These are phyloP conservation scores for Naja naja DNA, from an alignment of 2,113 vertebrate species.

Conservation along the genomic window DNA sequence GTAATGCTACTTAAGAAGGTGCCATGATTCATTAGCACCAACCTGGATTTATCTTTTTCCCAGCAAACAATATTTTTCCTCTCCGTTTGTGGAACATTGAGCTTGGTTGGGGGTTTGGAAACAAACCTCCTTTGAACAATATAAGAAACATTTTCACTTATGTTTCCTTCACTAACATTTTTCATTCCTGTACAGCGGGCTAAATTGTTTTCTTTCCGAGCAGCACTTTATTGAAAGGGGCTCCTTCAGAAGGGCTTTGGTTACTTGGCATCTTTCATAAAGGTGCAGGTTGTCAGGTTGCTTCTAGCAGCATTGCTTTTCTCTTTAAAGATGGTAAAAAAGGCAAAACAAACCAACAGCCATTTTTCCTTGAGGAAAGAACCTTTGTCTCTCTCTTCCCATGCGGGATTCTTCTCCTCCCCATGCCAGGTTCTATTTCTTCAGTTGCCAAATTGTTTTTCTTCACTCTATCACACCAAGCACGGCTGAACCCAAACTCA, in stretches of 20 bases:
- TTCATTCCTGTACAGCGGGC: slow-evolving; percentile 49
- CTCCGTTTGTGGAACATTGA: not conserved
- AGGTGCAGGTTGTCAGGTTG: slow-evolving; percentile 55
- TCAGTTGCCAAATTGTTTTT: slow-evolving; percentile 61
- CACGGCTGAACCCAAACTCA: slow-evolving; percentile 57
- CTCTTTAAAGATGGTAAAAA: slow-evolving; percentile 48
- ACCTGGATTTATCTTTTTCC: slow-evolving; percentile 14
- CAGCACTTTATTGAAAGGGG: slow-evolving; percentile 38
- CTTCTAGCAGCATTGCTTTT: slow-evolving; percentile 47
- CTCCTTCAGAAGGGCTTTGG: slow-evolving; percentile 51
- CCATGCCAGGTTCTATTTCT: slow-evolving; percentile 50
- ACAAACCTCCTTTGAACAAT: slow-evolving; percentile 36
- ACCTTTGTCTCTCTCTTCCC: slow-evolving; percentile 31
- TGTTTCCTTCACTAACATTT: slow-evolving; percentile 46
- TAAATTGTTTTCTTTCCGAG: slow-evolving; percentile 56
- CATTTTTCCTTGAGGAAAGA: slow-evolving; percentile 46
- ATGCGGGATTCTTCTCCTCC: not conserved
- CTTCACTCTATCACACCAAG: slow-evolving; percentile 47
- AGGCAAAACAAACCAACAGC: slow-evolving; percentile 44
- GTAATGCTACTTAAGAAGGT: not conserved
- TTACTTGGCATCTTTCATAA: slow-evolving; percentile 60
- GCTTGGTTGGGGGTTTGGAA: slow-evolving; percentile 21
- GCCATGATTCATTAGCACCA: not conserved
- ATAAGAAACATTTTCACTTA: slow-evolving; percentile 15
- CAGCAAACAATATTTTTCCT: not conserved